Evolutionary conservation across 2,888 invertebrate species (phyloP).

Genomic region (Polymixis lichenea): DNA sequence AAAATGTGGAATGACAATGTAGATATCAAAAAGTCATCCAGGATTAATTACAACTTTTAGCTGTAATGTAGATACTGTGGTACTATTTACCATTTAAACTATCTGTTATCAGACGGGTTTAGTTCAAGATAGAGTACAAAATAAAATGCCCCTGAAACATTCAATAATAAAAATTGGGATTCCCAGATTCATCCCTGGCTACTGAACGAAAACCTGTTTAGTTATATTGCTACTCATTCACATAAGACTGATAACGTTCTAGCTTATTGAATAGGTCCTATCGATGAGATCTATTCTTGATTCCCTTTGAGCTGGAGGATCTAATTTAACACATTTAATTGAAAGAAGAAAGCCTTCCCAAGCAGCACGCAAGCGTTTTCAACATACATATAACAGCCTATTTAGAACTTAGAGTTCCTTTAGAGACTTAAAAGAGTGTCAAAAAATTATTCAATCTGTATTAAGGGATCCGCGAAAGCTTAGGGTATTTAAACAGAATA

Average conservation of each 20-base stretch:
- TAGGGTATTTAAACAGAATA: too few species aligned
- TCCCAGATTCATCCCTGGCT: conserved; percentile 61
- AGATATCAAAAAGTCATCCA: neutral
- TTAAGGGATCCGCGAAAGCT: too few species aligned
- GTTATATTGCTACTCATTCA: conserved; percentile 72
- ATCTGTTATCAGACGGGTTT: too few species aligned
- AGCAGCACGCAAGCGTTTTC: too few species aligned
- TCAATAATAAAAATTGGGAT: neutral
- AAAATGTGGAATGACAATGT: neutral
- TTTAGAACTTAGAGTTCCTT: too few species aligned
- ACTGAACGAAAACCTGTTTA: conserved; percentile 70
- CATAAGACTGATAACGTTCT: conserved; percentile 74
- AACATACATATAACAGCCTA: too few species aligned
- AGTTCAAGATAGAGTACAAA: neutral
- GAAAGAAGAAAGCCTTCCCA: neutral
- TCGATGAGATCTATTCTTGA: conserved; percentile 56
- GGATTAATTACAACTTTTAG: neutral
- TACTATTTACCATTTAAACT: neutral
- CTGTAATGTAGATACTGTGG: neutral
- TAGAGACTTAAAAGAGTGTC: too few species aligned
- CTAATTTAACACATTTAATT: neutral
- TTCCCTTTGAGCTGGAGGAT: conserved; percentile 12
- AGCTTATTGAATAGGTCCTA: conserved; percentile 77
- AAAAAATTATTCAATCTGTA: too few species aligned
- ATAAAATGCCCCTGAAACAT: neutral